These are phyloP conservation scores for Apamea monoglypha DNA, from an alignment of 2,888 invertebrate species.

Conservation along the genomic window DNA sequence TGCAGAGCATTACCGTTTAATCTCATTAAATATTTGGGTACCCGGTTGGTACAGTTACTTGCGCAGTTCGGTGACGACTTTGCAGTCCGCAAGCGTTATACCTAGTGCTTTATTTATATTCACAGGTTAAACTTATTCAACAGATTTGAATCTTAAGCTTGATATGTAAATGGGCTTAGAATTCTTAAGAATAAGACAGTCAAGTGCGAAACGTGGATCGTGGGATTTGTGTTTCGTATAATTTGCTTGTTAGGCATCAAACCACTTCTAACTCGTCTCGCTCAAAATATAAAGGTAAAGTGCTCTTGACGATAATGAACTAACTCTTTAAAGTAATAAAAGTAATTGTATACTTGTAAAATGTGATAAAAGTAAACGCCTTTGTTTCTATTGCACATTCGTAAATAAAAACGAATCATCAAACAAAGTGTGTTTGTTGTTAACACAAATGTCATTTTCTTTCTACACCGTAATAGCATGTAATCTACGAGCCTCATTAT, in stretches of 20 bases:
- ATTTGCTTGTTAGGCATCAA: conserved; percentile 50
- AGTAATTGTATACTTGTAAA: not conserved
- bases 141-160: conserved; percentile 79
- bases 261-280: conserved; percentile 2
- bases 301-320: not conserved
- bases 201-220: conserved; percentile 70
- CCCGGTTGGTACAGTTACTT: conserved; percentile 72
- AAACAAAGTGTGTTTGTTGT: conserved; percentile 40
- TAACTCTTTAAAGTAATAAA: conserved; percentile 10
- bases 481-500: conserved; percentile 54
- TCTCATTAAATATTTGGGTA: conserved; percentile 72
- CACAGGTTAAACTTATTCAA: conserved; percentile 79
- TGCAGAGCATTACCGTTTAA: conserved; percentile 73
- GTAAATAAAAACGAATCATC: conserved; percentile 30
- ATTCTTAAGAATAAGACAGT: conserved; percentile 74
- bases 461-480: conserved; percentile 48
- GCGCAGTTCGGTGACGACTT: conserved; percentile 71
- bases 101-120: conserved; percentile 80
- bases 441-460: conserved; percentile 48
- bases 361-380: conserved; percentile 9
- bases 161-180: conserved; percentile 78
- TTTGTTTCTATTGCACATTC: conserved; percentile 19
- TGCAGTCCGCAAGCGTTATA: conserved; percentile 77
- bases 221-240: conserved; percentile 62
- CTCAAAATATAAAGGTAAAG: conserved; percentile 4